phyloP scores from a whole-genome alignment of 1,140 invertebrate species.

The Lordiphosa collinella region DNA sequence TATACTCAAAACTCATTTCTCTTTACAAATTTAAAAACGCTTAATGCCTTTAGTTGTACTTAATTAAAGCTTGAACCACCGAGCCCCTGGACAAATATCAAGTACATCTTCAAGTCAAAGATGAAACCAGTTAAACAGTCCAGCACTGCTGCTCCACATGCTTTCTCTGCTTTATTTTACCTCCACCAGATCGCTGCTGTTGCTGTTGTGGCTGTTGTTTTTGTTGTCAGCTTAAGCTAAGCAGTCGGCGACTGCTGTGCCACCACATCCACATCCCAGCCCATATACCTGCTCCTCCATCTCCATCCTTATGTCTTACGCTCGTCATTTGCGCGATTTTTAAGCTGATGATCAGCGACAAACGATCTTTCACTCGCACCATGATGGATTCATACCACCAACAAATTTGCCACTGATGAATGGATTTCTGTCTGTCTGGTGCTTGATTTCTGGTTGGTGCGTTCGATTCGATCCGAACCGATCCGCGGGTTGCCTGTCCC shows the following conservation, averaged over 20 bases:
- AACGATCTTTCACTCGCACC: slow-evolving; percentile 78
- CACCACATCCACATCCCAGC: slow-evolving; percentile 12
- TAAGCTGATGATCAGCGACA: slow-evolving; percentile 79
- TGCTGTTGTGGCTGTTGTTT: slow-evolving; percentile 31
- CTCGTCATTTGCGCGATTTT: slow-evolving; percentile 79
- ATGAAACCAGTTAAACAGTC: slow-evolving; percentile 32
- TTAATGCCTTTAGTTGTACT: too few relatives aligned
- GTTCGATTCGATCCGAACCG: slow-evolving; percentile 7
- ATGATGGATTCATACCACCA: slow-evolving; percentile 80
- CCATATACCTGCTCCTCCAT: slow-evolving; percentile 1
- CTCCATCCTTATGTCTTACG: slow-evolving; percentile 63
- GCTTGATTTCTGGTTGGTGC: background rate
- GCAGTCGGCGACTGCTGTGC: slow-evolving; percentile 24
- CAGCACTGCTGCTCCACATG: slow-evolving; percentile 24
- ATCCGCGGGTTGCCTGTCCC: slow-evolving; percentile 15
- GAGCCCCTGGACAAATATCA: too few relatives aligned
- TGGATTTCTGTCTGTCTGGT: slow-evolving; percentile 57
- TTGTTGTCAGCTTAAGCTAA: slow-evolving; percentile 71
- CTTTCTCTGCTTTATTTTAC: slow-evolving; percentile 17
- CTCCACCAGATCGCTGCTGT: slow-evolving; percentile 19
- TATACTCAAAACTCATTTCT: too few relatives aligned
- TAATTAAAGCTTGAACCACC: too few relatives aligned
- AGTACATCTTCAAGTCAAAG: background rate
- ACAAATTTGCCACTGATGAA: slow-evolving; percentile 80
- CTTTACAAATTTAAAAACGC: too few relatives aligned